These are phyloP conservation scores for Lytechinus pictus DNA, from an alignment of 35 echinoderm and acorn worm species.

Conservation along the genomic window DNA sequence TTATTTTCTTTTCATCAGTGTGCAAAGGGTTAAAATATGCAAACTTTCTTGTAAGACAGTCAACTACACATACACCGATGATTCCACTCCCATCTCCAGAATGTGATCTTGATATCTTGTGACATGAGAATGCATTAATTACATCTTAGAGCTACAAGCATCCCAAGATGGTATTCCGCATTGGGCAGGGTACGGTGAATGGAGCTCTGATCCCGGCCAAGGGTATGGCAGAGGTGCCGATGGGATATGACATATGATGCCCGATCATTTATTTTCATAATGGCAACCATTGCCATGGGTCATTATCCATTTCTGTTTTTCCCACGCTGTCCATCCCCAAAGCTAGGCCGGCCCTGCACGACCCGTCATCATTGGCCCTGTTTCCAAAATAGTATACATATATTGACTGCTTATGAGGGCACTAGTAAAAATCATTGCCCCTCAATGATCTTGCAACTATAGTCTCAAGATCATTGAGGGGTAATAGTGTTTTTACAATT, in stretches of 20 bases:
- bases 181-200: background rate
- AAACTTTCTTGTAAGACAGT: background rate
- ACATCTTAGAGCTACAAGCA: background rate
- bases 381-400: too few relatives aligned
- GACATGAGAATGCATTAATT: slow-evolving; percentile 19
- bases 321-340: background rate
- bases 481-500: too few relatives aligned
- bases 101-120: background rate
- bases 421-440: too few relatives aligned
- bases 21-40: too few relatives aligned
- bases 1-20: too few relatives aligned
- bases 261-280: background rate
- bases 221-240: background rate
- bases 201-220: background rate
- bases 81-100: background rate
- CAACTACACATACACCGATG: background rate
- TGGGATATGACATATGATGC: background rate
- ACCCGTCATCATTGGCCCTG: too few relatives aligned
- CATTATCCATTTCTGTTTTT: slow-evolving; percentile 18
- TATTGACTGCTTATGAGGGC: too few relatives aligned
- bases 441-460: too few relatives aligned
- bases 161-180: background rate
- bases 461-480: too few relatives aligned
- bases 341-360: background rate
- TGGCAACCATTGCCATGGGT: background rate